Percentiles rank a stretch among this genome's conserved stretches.
phyloP scores from a whole-genome alignment of 2,888 invertebrate species.

The Acanthoscelides obtectus region DNA sequence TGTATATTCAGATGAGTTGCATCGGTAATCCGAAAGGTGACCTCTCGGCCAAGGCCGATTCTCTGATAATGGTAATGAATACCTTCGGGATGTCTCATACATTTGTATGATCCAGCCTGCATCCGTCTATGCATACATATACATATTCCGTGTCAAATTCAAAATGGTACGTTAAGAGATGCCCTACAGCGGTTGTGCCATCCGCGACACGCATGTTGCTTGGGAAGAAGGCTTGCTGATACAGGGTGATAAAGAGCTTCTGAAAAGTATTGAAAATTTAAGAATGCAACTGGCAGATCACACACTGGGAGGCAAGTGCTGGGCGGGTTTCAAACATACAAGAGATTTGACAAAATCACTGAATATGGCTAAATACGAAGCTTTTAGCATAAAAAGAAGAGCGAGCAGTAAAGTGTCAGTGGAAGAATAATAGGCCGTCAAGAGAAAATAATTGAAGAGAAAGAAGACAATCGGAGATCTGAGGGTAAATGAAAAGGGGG shows the following conservation, averaged over 20 bases:
- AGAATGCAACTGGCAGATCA: no score
- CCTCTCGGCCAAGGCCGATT: neutral
- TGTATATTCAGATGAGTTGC: neutral
- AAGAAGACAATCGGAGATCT: no score
- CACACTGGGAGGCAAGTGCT: no score
- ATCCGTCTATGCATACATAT: neutral
- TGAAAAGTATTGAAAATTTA: neutral
- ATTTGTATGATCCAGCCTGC: neutral
- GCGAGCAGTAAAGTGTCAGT: no score
- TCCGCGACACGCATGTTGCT: neutral
- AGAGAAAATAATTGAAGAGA: no score
- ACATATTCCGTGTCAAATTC: neutral
- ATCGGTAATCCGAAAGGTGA: neutral
- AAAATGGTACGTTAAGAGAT: neutral
- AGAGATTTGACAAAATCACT: no score
- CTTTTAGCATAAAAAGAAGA: no score
- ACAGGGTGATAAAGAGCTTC: neutral
- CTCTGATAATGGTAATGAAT: neutral
- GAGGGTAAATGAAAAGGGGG: no score
- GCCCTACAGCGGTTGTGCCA: neutral
- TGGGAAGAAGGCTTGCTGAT: neutral
- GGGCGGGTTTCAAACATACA: no score
- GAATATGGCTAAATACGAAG: no score
- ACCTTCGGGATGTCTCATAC: neutral
- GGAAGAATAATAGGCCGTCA: no score